Base-by-base conservation (phyloP, 2,113 vertebrate species). In the Theristicus caerulescens region DNA sequence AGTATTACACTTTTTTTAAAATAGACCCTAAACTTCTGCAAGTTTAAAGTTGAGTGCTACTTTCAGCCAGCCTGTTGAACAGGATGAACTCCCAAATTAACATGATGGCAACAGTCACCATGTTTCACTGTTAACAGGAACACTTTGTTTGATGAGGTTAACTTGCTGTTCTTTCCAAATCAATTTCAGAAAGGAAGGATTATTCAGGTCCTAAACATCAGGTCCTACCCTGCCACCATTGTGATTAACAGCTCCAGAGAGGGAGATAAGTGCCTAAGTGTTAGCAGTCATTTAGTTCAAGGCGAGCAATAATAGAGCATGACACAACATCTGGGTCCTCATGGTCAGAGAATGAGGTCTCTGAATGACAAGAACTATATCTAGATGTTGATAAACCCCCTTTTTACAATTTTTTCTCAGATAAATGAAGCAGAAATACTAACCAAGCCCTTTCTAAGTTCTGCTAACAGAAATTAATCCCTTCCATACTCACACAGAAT, bases 91-190 rank as follows among this genome's bases (percentile, higher is more conserved):
- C 22, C 21, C 58, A 76, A 76, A n/a, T 54, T 10, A 36, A 55
- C 31, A n/a, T 29, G 6, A 31, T 72, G 29, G 6, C 38, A 59
- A 49, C 0, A 3, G 16, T 64, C 17, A 2, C 19, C 2, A 3
- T 61, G 16, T 52, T 89, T 87, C 18, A 5, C 34, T 54, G 9
- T 73, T 89, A 66, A 51, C 6, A 81, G 40, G 38, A 84, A 21
- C 36, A 65, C 11, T 65, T 73, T 76, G 4, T 34, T 76, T 73
- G 13, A 70, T 88, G 7, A 70, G 34, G 22, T 5, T 81, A 69
- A 76, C 22, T 58, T 76, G 25, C 14, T 51, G 12, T 66, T 82
- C 46, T 61, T 36, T 15, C 6, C 51, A 84, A 93, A 73, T 26
- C 54, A 32, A 70, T 81, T 84, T 90, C 31, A 94, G 15, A 10